Conservation (phyloP, 2,797 vertebrate species). For the Pipistrellus kuhlii region DNA sequence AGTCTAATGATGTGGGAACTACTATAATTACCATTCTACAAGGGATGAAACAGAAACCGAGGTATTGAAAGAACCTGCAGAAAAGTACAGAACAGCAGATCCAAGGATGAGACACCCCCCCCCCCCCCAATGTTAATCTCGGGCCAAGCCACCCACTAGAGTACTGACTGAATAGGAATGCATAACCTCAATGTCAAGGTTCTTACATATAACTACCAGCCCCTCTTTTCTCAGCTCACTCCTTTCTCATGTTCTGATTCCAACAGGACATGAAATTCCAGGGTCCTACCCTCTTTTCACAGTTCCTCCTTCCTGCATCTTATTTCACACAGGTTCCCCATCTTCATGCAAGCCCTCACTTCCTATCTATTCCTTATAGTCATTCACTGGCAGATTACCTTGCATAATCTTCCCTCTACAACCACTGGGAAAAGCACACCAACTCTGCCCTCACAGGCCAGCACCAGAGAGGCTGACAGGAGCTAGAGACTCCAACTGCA, state of each 20-base stretch:
- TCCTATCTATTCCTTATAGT: neutral
- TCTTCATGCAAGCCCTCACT: neutral
- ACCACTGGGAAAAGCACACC: rapidly evolving
- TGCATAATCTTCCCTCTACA: neutral
- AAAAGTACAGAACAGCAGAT: neutral
- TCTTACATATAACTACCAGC: neutral
- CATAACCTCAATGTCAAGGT: neutral
- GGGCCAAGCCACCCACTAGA: neutral
- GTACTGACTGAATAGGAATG: neutral
- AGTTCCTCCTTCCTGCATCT: neutral
- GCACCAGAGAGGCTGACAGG: neutral
- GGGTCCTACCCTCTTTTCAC: neutral
- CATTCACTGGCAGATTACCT: neutral
- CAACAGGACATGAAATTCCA: neutral
- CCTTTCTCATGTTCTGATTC: neutral
- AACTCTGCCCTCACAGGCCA: neutral
- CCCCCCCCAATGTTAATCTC: neutral
- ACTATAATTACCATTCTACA: neutral
- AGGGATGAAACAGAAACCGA: neutral
- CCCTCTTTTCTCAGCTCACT: neutral
- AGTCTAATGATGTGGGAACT: neutral
- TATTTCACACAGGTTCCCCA: too few species aligned
- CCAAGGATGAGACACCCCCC: neutral
- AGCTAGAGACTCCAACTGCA: neutral
- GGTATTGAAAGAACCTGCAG: neutral